Conservation (phyloP, 2,113 vertebrate genomes). For the Rana temporaria region DNA sequence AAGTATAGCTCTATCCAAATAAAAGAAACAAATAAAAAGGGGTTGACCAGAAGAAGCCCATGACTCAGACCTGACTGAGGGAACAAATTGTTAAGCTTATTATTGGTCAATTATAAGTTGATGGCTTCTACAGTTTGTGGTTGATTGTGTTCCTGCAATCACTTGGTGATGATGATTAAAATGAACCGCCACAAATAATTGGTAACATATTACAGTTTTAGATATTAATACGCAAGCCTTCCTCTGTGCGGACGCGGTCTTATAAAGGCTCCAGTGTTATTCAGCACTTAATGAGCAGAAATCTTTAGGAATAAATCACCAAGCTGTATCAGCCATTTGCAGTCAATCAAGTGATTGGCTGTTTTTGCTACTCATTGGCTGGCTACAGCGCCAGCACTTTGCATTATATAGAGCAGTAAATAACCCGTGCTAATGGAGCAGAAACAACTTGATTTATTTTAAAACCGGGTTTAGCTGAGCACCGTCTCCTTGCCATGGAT, state of each 20-base stretch:
- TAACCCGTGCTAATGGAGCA: slow-evolving; percentile 35
- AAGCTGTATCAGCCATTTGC: slow-evolving; percentile 20
- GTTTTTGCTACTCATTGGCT: slow-evolving; percentile 17
- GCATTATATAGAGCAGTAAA: slow-evolving; percentile 37
- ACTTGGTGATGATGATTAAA: no score
- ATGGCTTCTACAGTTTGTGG: no score
- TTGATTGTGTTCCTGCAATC: no score
- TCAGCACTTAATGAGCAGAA: slow-evolving; percentile 7
- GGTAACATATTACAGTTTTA: no score
- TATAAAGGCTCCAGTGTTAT: neutral
- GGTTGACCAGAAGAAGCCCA: no score
- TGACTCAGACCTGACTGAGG: no score
- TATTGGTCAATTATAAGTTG: no score
- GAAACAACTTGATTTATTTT: slow-evolving; percentile 41
- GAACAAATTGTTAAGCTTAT: no score
- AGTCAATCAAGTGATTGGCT: slow-evolving; percentile 37
- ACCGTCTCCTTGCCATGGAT: neutral
- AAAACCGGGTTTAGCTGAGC: slow-evolving; percentile 19
- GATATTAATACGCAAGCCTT: neutral
- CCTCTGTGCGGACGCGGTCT: slow-evolving; percentile 1
- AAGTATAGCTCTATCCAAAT: no score
- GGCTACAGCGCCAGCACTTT: slow-evolving; percentile 9
- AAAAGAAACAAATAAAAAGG: no score
- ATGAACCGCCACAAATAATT: no score
- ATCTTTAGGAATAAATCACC: slow-evolving; percentile 34